Conservation (phyloP, 1,140 invertebrate genomes). For the Batillaria attramentaria region DNA sequence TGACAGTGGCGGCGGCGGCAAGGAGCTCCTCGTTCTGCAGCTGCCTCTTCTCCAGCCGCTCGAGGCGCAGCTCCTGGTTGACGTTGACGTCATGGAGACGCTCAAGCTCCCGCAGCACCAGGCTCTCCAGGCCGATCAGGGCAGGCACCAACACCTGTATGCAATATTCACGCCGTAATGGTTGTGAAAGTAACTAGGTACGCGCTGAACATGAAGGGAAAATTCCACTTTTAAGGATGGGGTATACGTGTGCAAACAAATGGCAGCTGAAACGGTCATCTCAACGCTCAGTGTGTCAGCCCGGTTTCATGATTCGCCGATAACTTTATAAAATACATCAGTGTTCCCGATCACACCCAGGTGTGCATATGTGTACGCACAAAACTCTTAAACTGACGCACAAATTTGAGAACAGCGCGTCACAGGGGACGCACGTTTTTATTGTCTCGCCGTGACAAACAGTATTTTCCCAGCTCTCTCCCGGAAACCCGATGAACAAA, state of each 20-base stretch:
- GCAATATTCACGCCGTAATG: no score
- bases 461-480: no score
- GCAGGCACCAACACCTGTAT: slow-evolving; percentile 24
- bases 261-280: background rate
- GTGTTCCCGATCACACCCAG: no score
- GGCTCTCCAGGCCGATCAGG: slow-evolving; percentile 22
- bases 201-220: background rate
- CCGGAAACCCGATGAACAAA: no score
- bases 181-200: no score
- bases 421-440: no score
- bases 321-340: background rate
- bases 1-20: background rate
- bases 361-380: no score
- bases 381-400: no score
- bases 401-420: no score
- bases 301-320: background rate
- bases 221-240: background rate
- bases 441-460: no score
- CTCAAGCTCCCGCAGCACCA: slow-evolving; percentile 29
- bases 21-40: slow-evolving; percentile 15
- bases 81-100: slow-evolving; percentile 17
- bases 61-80: slow-evolving; percentile 28
- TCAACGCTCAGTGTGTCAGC: background rate
- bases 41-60: slow-evolving; percentile 20
- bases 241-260: background rate